Evolutionary conservation across 1,140 invertebrate species (phyloP), one percentile per base, ranked within the genome.

Genomic region (Trachymyrmex cornetzi): DNA sequence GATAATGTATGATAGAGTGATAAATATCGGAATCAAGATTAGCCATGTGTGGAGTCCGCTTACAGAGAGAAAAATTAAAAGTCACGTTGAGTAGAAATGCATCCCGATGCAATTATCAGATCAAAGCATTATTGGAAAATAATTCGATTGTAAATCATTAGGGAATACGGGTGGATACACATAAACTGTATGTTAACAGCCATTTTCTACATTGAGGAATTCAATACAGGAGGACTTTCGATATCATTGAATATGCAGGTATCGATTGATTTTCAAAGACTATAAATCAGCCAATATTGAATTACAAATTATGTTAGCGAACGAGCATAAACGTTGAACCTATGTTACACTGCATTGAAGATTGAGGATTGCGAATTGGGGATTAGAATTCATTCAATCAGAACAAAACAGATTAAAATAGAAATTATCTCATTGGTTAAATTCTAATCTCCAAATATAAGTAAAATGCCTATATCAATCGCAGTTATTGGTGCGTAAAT

Each of bases 11-110:
- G 55, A 57, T 57, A 57, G n/a, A 57, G 9, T 2, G n/a, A 71
- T 71, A 81, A 81, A 71, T 67, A 19, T 81, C n/a, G 16, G 22
- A 81, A 71, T 81, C 19, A 11, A 7, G n/a, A 71, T 69, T 55
- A 69, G 34, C 27, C 14, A 30, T 77, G 22, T 63, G 30, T 22
- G 19, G 11, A 34, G 9, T 4, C 2, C 7, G 19, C 22, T 16
- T 57, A 12, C 3, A 38, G 12, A 57, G 48, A 57, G 30, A 19
- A 3, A n/a, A 22, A 22, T 55, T 44, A 9, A 24, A n/a, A 30
- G 19, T 50, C 2, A 27, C 4, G 22, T 2, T 7, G 38, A 48
- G 6, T 4, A 71, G 50, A 44, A 38, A 81, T 66, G 34, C n/a
- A 59, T 75, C n/a, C n/a, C 12, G 14, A 57, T 59, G 22, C 22